phyloP scores from a whole-genome alignment of 1,140 invertebrate genomes.

The Pogonognathellus flavescens region DNA sequence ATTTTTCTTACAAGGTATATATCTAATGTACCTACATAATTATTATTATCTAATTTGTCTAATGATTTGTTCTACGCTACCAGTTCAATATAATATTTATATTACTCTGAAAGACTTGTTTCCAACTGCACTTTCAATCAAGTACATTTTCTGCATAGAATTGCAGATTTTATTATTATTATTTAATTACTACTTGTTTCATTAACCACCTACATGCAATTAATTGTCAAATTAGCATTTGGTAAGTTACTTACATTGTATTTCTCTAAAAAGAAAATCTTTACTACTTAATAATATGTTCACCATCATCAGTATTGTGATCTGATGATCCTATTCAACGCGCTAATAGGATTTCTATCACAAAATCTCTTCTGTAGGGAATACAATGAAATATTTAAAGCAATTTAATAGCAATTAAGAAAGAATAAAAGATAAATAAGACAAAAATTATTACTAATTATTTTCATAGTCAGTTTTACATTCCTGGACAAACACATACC shows the following conservation, averaged over 20 bases:
- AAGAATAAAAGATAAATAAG: no score
- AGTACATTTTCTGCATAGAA: conserved; percentile 4
- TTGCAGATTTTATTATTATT: neutral
- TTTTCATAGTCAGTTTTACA: no score
- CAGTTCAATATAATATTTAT: conserved; percentile 23
- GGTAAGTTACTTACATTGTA: no score
- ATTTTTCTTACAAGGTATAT: no score
- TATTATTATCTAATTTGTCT: neutral
- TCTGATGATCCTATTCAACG: neutral
- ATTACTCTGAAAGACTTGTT: conserved; percentile 38
- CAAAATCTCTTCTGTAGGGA: conserved; percentile 30
- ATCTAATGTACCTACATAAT: no score
- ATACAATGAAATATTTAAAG: neutral
- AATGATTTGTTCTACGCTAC: neutral
- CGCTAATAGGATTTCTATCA: conserved; percentile 31
- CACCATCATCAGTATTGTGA: neutral
- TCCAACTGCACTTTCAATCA: conserved; percentile 7
- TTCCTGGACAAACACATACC: no score
- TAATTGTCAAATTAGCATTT: neutral
- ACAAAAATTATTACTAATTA: no score
- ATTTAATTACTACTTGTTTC: neutral
- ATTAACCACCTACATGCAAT: neutral
- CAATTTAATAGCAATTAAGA: no score
- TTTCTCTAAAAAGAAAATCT: neutral
- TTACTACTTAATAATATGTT: neutral